These are phyloP conservation scores for Cheilosia soror DNA, from an alignment of 2,888 invertebrate species.

Conservation along the genomic window DNA sequence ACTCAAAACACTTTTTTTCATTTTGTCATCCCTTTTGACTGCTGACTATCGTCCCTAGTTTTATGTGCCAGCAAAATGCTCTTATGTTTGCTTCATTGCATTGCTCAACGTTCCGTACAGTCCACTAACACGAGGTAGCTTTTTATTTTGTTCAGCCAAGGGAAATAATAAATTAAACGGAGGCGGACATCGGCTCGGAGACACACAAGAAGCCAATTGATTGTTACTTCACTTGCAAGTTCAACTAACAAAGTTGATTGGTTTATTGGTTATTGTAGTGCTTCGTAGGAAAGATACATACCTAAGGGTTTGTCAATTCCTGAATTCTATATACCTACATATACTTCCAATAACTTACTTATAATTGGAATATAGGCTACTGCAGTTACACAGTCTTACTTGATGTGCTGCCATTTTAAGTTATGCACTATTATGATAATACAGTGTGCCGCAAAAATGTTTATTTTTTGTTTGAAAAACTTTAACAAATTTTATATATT, in stretches of 20 bases:
- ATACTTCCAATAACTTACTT: constrained; percentile 10
- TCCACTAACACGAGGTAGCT: constrained; percentile 31
- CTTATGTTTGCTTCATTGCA: constrained; percentile 24
- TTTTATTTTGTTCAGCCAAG: constrained; percentile 42
- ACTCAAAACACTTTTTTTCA: constrained; percentile 21
- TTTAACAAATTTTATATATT: too few species aligned
- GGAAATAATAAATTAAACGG: constrained; percentile 54
- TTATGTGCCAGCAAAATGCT: constrained; percentile 25
- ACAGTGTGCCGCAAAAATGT: neutral
- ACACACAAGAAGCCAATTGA: constrained; percentile 57
- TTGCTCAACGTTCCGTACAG: constrained; percentile 33
- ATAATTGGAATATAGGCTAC: constrained; percentile 10
- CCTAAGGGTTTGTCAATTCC: constrained; percentile 1
- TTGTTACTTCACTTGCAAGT: constrained; percentile 53
- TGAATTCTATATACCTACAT: neutral
- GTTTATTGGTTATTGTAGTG: constrained; percentile 60
- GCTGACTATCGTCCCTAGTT: constrained; percentile 17
- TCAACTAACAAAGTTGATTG: constrained; percentile 62
- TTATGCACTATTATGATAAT: neutral
- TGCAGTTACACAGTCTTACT: neutral
- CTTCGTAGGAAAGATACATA: constrained; percentile 11
- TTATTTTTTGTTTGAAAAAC: neutral
- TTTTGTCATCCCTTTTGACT: constrained; percentile 32
- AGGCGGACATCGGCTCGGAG: constrained; percentile 34
- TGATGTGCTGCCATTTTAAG: neutral